phyloP scores from a whole-genome alignment of 2,113 vertebrate genomes.

The Gopherus flavomarginatus region DNA sequence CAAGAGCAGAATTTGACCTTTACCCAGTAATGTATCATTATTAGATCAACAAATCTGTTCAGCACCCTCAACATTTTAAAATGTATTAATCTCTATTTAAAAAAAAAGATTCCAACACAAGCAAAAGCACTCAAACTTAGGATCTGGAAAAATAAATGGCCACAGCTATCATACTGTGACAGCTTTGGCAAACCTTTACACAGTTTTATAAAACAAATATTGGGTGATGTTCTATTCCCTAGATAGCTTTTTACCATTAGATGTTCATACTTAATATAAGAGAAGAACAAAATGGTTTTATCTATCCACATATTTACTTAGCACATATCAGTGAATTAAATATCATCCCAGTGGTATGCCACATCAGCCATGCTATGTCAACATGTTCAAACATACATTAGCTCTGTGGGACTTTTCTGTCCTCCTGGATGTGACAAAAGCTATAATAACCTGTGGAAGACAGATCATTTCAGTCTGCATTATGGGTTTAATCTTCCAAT shows the following conservation, averaged over 20 bases:
- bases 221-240: conserved; percentile 16
- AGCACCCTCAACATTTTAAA: conserved; percentile 22
- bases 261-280: conserved; percentile 50
- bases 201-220: conserved; percentile 69
- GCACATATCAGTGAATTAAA: conserved; percentile 16
- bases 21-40: background rate
- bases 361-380: background rate
- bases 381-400: background rate
- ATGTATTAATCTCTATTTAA: conserved; percentile 9
- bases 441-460: background rate
- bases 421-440: background rate
- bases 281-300: conserved; percentile 31
- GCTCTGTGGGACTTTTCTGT: background rate
- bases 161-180: background rate
- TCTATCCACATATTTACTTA: conserved; percentile 39
- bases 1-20: background rate
- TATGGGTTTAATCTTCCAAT: background rate
- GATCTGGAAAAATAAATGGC: conserved; percentile 49
- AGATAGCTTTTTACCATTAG: conserved; percentile 57
- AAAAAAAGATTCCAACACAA: conserved; percentile 34
- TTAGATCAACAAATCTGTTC: conserved; percentile 7
- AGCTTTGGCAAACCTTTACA: conserved; percentile 63
- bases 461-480: background rate
- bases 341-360: background rate
- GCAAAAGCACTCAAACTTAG: conserved; percentile 4